Base-by-base conservation (phyloP, 1,140 invertebrate genomes). In the Nixonia krombeini region DNA sequence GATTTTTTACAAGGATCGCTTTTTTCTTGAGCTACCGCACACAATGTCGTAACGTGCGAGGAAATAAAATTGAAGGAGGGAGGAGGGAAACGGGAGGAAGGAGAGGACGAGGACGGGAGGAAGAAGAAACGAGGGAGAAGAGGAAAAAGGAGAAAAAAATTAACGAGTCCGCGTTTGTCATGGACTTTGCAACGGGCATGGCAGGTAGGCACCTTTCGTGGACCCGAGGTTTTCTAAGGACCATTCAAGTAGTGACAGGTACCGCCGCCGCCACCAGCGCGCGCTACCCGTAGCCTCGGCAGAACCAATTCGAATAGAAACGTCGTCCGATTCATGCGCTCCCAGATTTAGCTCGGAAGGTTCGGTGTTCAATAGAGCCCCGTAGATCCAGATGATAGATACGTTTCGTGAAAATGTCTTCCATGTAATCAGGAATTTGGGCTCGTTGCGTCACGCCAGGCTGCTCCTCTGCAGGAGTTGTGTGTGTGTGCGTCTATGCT, bases 371-470 rank as follows among this genome's bases (percentile, higher is more conserved):
- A n/a, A n/a, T n/a, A n/a, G n/a, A n/a, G n/a, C n/a, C 17, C 16
- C 33, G 15, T 10, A 68, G 65, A 68, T 62, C 53, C 65, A 53
- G 57, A 62, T 57, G 58, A 68, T 53, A 68, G 65, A 69, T 62
- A 69, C 53, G 53, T 52, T 61, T 55, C 49, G 49, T 63, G 58
- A 69, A 63, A 69, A 69, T 42, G 58, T 58, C 41, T 49, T 50
- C 52, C 44, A 57, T 57, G 61, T 68, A 63, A 69, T 63, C 61
- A 69, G 38, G 58, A 52, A 53, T 58, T 58, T 52, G 18, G 35
- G 47, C 18, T 45, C 52, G 41, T 69, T 70, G 35, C 59, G 59
- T 64, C 59, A 70, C 66, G n/a, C n/a, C n/a, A n/a, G n/a, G n/a
- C n/a, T 62, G 64, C 56, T 56, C 64, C 52, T 58, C 31, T 33